These are phyloP conservation scores for Tetragnatha versicolor DNA, from an alignment of 1,140 invertebrate species.

Conservation along the genomic window DNA sequence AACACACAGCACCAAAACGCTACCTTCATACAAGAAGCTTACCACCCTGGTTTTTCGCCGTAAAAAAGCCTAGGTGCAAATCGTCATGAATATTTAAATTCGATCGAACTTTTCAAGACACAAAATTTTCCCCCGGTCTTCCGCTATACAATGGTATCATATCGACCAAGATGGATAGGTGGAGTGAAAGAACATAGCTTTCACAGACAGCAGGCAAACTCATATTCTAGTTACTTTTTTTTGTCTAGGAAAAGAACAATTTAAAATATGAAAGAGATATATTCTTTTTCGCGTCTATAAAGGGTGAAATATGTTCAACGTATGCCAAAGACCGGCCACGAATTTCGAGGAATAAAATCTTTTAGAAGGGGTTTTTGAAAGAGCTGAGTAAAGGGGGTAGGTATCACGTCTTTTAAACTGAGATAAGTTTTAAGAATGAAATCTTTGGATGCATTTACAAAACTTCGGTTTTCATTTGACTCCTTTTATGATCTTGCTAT, in stretches of 20 bases:
- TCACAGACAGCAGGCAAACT: not conserved
- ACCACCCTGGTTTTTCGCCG: not conserved
- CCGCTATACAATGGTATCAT: not conserved
- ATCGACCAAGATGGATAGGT: slow-evolving; percentile 9
- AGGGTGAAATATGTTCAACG: slow-evolving; percentile 9
- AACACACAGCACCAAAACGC: no score
- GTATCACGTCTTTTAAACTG: no score
- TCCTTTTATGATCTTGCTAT: no score
- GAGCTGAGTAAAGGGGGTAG: no score
- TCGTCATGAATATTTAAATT: slow-evolving; percentile 12
- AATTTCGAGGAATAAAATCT: not conserved
- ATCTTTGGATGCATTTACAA: no score
- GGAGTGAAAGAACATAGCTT: not conserved
- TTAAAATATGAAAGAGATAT: slow-evolving; percentile 3
- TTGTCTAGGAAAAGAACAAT: not conserved
- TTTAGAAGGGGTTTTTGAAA: no score
- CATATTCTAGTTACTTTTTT: not conserved
- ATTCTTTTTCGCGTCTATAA: not conserved
- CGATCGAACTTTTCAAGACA: not conserved
- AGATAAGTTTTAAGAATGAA: no score
- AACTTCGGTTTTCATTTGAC: no score
- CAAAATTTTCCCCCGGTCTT: slow-evolving; percentile 2
- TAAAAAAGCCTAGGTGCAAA: not conserved
- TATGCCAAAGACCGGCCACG: not conserved
- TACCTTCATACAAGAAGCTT: no score